Conservation (phyloP, 2,888 invertebrate species). For the Clunio marinus region DNA sequence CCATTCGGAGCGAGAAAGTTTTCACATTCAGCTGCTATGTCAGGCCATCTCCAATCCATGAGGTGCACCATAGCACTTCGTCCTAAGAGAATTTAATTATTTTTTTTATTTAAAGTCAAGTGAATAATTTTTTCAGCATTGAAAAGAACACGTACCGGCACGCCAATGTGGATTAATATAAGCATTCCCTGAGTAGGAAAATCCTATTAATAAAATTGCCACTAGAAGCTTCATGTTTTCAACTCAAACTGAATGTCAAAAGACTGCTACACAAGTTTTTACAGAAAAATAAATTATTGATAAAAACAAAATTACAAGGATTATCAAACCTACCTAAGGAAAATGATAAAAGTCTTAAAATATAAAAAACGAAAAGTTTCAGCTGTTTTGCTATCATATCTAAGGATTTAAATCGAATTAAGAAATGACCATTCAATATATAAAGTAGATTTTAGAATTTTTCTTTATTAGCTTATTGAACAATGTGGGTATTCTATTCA, state of each 20-base stretch:
- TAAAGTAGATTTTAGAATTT: no score
- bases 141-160: slow-evolving; percentile 38
- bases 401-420: no score
- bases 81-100: slow-evolving; percentile 41
- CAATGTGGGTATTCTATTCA: no score
- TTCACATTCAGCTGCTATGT: slow-evolving; percentile 65
- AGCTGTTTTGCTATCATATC: no score
- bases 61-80: slow-evolving; percentile 57
- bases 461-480: no score
- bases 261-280: neutral
- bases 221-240: slow-evolving; percentile 11
- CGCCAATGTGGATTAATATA: slow-evolving; percentile 51
- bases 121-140: no score
- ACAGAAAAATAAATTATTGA: neutral
- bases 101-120: neutral
- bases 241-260: slow-evolving; percentile 9
- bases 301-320: neutral
- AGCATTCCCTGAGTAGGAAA: neutral
- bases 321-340: no score
- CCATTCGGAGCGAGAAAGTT: slow-evolving; percentile 60
- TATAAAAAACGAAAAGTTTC: no score
- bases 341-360: no score
- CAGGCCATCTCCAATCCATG: slow-evolving; percentile 67
- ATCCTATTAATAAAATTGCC: neutral
- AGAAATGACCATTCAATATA: no score